Percentiles rank a stretch among this genome's conserved stretches.
phyloP scores from a whole-genome alignment of 2,888 invertebrate species.

The Fissipunctia ypsillon region DNA sequence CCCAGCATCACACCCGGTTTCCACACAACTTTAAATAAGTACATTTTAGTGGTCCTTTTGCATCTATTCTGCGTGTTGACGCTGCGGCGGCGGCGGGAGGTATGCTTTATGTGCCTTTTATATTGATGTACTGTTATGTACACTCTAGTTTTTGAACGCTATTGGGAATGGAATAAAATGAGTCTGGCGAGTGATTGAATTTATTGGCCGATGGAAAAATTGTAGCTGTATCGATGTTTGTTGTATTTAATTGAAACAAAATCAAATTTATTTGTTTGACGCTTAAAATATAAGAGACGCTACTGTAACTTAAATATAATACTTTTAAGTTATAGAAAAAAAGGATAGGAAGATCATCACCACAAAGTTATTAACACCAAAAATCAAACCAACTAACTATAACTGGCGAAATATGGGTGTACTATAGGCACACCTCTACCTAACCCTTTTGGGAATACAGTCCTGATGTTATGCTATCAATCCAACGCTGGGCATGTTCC shows the following conservation, averaged over 20 bases:
- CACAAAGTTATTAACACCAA: too few relatives aligned
- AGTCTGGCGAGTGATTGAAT: constrained; percentile 54
- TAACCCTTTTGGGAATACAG: too few relatives aligned
- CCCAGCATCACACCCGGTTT: not conserved
- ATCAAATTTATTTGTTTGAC: not conserved
- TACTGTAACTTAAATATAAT: too few relatives aligned
- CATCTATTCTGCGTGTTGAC: not conserved
- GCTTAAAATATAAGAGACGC: not conserved
- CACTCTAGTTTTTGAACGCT: constrained; percentile 53
- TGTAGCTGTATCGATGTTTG: not conserved
- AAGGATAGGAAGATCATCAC: not conserved
- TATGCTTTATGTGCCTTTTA: constrained; percentile 63
- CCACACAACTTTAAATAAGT: not conserved
- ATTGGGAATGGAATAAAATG: constrained; percentile 49
- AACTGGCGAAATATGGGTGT: too few relatives aligned
- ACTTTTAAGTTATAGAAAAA: not conserved
- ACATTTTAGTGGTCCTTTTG: constrained; percentile 20
- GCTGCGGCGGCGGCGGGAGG: constrained; percentile 47
- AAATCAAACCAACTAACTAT: too few relatives aligned
- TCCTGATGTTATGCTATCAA: too few relatives aligned
- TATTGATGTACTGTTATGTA: constrained; percentile 65
- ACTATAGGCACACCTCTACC: too few relatives aligned
- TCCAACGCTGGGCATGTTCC: not conserved
- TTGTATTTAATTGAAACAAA: not conserved
- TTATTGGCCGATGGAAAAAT: constrained; percentile 41